These are phyloP conservation scores for Tridacna gigas DNA, from an alignment of 2,888 invertebrate species.

Conservation along the genomic window DNA sequence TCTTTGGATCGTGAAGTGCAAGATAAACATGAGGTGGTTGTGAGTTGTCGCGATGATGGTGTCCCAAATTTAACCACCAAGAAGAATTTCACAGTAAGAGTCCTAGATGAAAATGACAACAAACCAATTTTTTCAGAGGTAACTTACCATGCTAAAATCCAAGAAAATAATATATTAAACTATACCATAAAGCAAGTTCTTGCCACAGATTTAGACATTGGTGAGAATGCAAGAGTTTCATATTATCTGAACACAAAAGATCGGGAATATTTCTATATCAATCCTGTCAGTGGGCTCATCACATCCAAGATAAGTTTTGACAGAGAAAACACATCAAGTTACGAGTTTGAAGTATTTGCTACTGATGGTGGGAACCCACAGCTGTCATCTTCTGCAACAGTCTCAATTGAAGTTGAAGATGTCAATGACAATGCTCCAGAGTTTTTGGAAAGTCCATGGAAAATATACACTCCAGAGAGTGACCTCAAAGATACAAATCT, in stretches of 20 bases:
- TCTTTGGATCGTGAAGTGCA: constrained; percentile 65
- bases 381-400: constrained; percentile 67
- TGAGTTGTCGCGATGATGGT: constrained; percentile 70
- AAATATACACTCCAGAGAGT: constrained; percentile 72
- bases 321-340: constrained; percentile 68
- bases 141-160: constrained; percentile 65
- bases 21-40: constrained; percentile 62
- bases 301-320: constrained; percentile 73
- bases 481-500: constrained; percentile 64
- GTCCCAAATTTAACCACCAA: constrained; percentile 60
- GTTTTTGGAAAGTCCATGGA: constrained; percentile 68
- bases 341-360: constrained; percentile 73
- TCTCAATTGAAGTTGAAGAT: constrained; percentile 73
- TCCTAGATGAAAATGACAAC: constrained; percentile 96
- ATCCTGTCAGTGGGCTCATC: constrained; percentile 73
- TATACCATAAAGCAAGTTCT: constrained; percentile 69
- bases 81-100: constrained; percentile 80
- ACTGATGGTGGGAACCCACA: constrained; percentile 73
- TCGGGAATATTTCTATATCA: constrained; percentile 67
- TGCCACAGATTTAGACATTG: constrained; percentile 72
- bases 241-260: constrained; percentile 64
- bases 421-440: constrained; percentile 77
- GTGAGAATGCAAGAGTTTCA: constrained; percentile 69
- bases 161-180: constrained; percentile 72
- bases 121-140: constrained; percentile 90